phyloP scores from a whole-genome alignment of 53 echinoderm and acorn worm species.

The Echinarachnius parma region DNA sequence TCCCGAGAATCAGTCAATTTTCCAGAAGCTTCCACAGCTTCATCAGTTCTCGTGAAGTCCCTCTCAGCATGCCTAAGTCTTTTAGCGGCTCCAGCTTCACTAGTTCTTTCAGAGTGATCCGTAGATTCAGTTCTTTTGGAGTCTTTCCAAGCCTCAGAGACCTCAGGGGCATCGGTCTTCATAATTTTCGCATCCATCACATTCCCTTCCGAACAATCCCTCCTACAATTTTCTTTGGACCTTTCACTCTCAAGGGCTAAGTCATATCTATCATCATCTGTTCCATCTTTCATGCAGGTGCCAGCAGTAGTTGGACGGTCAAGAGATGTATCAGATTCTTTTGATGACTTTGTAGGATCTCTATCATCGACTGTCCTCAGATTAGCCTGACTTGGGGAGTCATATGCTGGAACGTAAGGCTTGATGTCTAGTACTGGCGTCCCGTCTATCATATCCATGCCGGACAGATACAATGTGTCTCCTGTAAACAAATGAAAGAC shows the following conservation, averaged over 20 bases:
- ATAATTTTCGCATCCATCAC: too few species aligned
- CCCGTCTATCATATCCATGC: slow-evolving; percentile 89
- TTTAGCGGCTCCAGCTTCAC: neutral
- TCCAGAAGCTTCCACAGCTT: too few species aligned
- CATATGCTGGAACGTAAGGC: slow-evolving; percentile 83
- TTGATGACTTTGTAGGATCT: neutral
- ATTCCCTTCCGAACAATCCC: too few species aligned
- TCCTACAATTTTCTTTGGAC: too few species aligned
- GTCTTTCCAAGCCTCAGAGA: neutral
- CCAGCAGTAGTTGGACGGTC: too few species aligned
- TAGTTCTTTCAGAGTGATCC: neutral
- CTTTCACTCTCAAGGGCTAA: too few species aligned
- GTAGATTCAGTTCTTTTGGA: neutral
- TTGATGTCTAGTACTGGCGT: slow-evolving; percentile 93
- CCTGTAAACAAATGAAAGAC: slow-evolving; percentile 41
- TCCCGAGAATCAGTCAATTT: neutral
- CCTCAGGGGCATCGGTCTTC: neutral
- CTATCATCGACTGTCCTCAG: neutral
- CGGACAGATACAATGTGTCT: slow-evolving; percentile 74
- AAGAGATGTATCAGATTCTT: too few species aligned
- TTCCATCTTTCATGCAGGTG: neutral
- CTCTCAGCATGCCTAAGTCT: neutral
- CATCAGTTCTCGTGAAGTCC: neutral
- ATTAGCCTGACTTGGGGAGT: slow-evolving; percentile 39
- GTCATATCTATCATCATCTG: too few species aligned